Evolutionary conservation across 2,888 invertebrate genomes (phyloP).

Genomic region (Nowickia ferox): DNA sequence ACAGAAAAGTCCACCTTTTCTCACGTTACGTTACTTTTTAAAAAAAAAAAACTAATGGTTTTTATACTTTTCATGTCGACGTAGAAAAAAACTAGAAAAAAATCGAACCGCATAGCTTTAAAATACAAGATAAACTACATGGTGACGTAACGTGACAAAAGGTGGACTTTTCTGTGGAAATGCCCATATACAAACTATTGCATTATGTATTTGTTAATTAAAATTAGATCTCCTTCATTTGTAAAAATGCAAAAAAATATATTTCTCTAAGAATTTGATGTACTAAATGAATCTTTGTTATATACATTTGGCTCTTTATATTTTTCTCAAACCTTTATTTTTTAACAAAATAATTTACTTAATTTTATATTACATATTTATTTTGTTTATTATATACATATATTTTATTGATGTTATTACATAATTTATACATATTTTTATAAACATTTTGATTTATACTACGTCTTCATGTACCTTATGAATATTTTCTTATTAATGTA

Average conservation of each 20-base stretch:
- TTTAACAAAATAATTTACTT: constrained; percentile 7
- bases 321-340: background rate
- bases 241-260: background rate
- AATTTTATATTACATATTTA: constrained; percentile 18
- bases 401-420: constrained; percentile 36
- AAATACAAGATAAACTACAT: no score
- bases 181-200: no score
- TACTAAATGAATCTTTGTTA: constrained; percentile 31
- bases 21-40: no score
- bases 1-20: no score
- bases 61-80: no score
- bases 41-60: no score
- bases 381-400: constrained; percentile 8
- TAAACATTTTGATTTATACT: background rate
- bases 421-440: constrained; percentile 12
- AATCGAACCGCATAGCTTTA: no score
- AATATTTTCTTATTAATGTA: constrained; percentile 41
- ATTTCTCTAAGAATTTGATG: background rate
- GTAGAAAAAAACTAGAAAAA: no score
- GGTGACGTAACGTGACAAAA: no score
- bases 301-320: background rate
- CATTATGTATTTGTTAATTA: no score
- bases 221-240: background rate
- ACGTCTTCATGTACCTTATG: constrained; percentile 65
- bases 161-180: no score